Base-by-base conservation (phyloP, 2,888 invertebrate species). In the Desoria tigrina region DNA sequence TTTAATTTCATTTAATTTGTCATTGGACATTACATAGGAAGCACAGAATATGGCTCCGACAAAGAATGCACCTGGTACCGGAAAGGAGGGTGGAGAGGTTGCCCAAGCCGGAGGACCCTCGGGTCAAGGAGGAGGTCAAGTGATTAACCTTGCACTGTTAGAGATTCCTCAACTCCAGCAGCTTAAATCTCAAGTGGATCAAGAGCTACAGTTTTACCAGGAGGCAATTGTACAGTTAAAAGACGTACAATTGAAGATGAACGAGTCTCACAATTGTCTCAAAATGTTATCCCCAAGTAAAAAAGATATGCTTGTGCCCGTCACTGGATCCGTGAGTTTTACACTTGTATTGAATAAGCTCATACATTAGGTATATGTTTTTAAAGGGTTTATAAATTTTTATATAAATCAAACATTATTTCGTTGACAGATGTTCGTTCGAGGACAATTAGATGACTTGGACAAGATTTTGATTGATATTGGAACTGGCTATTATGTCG, bases 401-500 rank as follows among this genome's bases (percentile, higher is more conserved):
- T 3, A 14, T 51, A 9, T 18, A 26, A 14, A 16, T 32, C 16
- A 9, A 27, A 16, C 28, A 45, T 23, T 26, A 2, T 59, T 51
- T 51, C n/a, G n/a, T 49, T 24, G 24, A 16, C n/a, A 87, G 84
- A 94, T 98, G 90, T 99, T 97, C 83, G 95, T 98, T 49, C 92
- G 94, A 45, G 98, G 97, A 1, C 87, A 87, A 77, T 84, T 98
- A 65, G 85, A 87, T 68, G 90, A 96, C 79, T 86, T 90, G 37
- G 86, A 92, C 61, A 89, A 89, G 80, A 94, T 96, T 60, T 84
- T 97, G 32, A 90, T 98, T 74, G 97, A 98, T 81, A 89, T 98
- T 78, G 98, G 98, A 58, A 97, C 98, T 59, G 95, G 97, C 71
- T 98, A 98, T 81, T 98, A 90, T 83, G 91, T 91, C 23, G 91